These are phyloP conservation scores for Ectemnius continuus DNA, from an alignment of 2,888 invertebrate genomes.

Conservation along the genomic window DNA sequence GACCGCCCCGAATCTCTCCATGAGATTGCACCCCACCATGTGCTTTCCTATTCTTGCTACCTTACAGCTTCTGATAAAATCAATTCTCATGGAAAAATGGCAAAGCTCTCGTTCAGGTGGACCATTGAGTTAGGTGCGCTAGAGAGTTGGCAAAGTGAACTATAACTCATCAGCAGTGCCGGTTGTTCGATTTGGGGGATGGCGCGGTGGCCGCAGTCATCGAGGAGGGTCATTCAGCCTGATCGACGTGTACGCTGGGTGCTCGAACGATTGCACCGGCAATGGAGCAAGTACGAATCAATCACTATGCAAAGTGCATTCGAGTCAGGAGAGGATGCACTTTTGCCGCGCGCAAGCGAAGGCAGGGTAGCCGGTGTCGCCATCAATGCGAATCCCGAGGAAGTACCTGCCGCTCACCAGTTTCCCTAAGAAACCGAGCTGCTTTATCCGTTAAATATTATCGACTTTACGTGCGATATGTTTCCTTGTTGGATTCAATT, in stretches of 20 bases:
- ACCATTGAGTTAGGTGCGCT: too few relatives aligned
- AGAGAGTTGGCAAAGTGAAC: too few relatives aligned
- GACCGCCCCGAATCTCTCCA: background rate
- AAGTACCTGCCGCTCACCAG: background rate
- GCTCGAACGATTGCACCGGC: background rate
- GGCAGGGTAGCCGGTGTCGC: background rate
- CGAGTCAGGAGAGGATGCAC: background rate
- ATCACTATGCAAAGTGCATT: background rate
- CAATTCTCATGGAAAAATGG: too few relatives aligned
- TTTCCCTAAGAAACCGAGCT: background rate
- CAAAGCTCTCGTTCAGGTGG: too few relatives aligned
- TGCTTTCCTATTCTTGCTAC: too few relatives aligned
- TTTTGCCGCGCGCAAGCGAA: background rate
- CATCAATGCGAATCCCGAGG: background rate
- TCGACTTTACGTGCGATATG: background rate
- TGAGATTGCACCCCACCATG: background rate
- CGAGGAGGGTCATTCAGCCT: too few relatives aligned
- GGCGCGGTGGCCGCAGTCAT: too few relatives aligned
- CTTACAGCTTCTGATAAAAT: too few relatives aligned
- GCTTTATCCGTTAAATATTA: background rate
- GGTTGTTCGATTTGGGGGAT: too few relatives aligned
- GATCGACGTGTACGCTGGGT: too few relatives aligned
- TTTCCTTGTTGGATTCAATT: too few relatives aligned
- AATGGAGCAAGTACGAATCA: background rate
- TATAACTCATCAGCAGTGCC: too few relatives aligned